Conservation (phyloP, 2,888 invertebrate species). For the Ceraclea dissimilis region DNA sequence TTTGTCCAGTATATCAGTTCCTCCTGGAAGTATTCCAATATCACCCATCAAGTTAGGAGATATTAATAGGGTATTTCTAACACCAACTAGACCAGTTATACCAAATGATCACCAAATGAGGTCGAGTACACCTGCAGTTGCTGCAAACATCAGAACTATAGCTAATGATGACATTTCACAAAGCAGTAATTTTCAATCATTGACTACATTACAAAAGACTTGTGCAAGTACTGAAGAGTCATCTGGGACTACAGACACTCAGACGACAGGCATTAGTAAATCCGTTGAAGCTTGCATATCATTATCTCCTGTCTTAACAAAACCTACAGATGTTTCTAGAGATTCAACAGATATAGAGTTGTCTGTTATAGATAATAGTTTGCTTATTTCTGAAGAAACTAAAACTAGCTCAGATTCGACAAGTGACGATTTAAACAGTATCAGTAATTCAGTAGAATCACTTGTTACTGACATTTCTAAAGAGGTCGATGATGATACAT, state of each 20-base stretch:
- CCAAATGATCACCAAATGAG: slow-evolving; percentile 5
- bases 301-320: slow-evolving; percentile 9
- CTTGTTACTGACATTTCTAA: slow-evolving; percentile 45
- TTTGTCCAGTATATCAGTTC: slow-evolving; percentile 16
- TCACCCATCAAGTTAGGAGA: slow-evolving; percentile 21
- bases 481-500: slow-evolving; percentile 43
- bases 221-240: neutral
- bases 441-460: slow-evolving; percentile 38
- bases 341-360: slow-evolving; percentile 19
- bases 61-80: slow-evolving; percentile 18
- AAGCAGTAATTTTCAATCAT: too few species aligned
- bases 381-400: slow-evolving; percentile 14
- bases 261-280: neutral
- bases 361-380: slow-evolving; percentile 9
- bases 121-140: neutral
- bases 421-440: slow-evolving; percentile 17
- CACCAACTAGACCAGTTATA: slow-evolving; percentile 13
- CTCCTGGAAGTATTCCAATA: slow-evolving; percentile 20
- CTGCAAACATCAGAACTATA: neutral
- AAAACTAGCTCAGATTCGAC: slow-evolving; percentile 21
- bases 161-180: too few species aligned
- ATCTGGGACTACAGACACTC: neutral
- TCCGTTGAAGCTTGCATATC: slow-evolving; percentile 10
- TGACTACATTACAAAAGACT: too few species aligned
- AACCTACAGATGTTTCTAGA: slow-evolving; percentile 15